Base-by-base conservation (phyloP, 2,888 invertebrate genomes). In the Electrophaes corylata region DNA sequence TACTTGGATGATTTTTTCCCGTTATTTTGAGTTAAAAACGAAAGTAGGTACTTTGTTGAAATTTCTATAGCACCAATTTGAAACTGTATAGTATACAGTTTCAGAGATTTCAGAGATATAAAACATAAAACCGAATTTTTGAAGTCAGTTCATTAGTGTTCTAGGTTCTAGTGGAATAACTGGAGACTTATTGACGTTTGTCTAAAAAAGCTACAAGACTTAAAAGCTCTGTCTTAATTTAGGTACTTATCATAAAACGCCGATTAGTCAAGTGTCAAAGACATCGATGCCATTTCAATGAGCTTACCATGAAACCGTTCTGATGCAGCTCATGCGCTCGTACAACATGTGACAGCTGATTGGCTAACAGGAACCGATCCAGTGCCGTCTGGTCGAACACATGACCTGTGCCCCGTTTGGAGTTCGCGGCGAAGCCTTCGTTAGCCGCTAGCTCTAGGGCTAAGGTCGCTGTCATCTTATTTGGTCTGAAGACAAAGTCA, bases 261-360 rank as follows among this genome's bases (percentile, higher is more conserved):
- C n/a, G n/a, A n/a, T n/a, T n/a, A n/a, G n/a, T n/a, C n/a, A n/a
- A n/a, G n/a, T n/a, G n/a, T 20, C 20, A 20, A 20, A 20, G 20
- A 4, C 3, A 20, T 20, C 20, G 6, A 1, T 18, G 11, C 2
- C n/a, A n/a, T n/a, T n/a, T n/a, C n/a, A n/a, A n/a, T 40, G 2
- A 39, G 10, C 33, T 45, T 71, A 95, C 95, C 92, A 94, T 94
- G 78, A 95, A 95, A 1, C 96, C 96, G 60, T 91, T 91, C 74
- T 94, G 93, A 50, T 95, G 94, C 60, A 95, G 92, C 83, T 96
- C 95, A 73, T 96, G 96, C 18, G 96, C 96, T 45, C 96, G 82
- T 49, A 96, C 92, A 3, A 96, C 94, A 78, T 95, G 95, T 2
- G 95, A 93, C 33, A 95, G 90, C 45, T 92, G 92, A 83, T 96